phyloP scores from a whole-genome alignment of 2,888 invertebrate genomes.

The Ichneumon xanthorius region DNA sequence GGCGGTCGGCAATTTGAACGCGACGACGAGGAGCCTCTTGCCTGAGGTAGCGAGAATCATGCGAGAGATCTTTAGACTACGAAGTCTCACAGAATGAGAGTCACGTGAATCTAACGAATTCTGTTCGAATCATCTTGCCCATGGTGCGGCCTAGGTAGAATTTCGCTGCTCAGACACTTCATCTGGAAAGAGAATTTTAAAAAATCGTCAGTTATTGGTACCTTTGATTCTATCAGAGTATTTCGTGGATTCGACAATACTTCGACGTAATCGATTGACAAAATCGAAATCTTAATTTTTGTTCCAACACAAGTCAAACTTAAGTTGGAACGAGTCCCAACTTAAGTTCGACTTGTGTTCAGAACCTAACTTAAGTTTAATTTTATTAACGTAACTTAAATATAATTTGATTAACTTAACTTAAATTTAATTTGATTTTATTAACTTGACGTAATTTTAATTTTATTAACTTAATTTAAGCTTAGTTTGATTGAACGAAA shows the following conservation, averaged over 20 bases:
- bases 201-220: neutral
- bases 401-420: too few species aligned
- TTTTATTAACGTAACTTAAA: too few species aligned
- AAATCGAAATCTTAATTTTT: neutral
- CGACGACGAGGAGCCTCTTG: constrained; percentile 13
- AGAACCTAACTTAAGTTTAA: too few species aligned
- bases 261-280: neutral
- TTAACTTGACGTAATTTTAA: too few species aligned
- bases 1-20: neutral
- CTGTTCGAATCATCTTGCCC: neutral
- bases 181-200: constrained; percentile 47
- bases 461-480: too few species aligned
- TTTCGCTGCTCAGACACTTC: constrained; percentile 2
- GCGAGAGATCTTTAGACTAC: neutral
- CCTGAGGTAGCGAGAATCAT: neutral
- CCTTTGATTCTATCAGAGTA: neutral
- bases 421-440: too few species aligned
- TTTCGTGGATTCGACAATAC: neutral
- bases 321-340: too few species aligned
- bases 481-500: too few species aligned
- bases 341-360: too few species aligned
- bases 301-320: neutral
- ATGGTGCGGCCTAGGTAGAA: neutral
- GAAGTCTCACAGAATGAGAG: neutral
- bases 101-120: neutral